Evolutionary conservation across 2,888 invertebrate genomes (phyloP), one percentile per base, ranked within the genome.

Genomic region (Thysanoteuthis rhombus): DNA sequence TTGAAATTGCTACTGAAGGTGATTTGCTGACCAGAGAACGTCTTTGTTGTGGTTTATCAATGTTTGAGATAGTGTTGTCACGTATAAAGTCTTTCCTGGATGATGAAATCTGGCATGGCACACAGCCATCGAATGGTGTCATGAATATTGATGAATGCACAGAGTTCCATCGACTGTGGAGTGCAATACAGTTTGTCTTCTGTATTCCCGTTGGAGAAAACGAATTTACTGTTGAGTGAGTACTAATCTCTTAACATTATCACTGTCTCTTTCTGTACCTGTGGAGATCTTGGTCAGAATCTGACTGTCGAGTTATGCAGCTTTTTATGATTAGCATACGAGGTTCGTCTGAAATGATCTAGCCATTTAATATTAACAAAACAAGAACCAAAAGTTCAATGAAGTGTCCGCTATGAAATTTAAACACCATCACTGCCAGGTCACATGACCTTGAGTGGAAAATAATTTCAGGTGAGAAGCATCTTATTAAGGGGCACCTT

Each of bases 151-250:
- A 99, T 97, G 99, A 99, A 97, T 99, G 99, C 96, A 98, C 98
- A 2, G 99, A 99, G 97, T 99, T 99, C 97, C 99, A 99, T 97
- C 95, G 97, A 28, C 97, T 99, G 92, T 99, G 99, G 99, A 99
- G 99, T 0, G 99, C 99, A 0, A 97, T 99, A 58, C 99, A 99
- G 97, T 99, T 99, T 97, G 98, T 99, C 93, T 99, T 99, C 97
- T 99, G 99, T 97, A 99, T 99, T 96, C 99, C 99, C 0, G 99
- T 99, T 42, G 98, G 98, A 10, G 99, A 99, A 95, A 99, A 99
- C 1, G 99, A 99, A 97, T 99, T 98, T 96, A 99, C 99, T 25
- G 98, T 99, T 0, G 99, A 99, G 98, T 98, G 97, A 98, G 98
- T 98, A 89, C 38, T 45, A 75, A n/a, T 12, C n/a, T n/a, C 75